Base-by-base conservation (phyloP, 2,888 invertebrate genomes). In the Apantesis nais region DNA sequence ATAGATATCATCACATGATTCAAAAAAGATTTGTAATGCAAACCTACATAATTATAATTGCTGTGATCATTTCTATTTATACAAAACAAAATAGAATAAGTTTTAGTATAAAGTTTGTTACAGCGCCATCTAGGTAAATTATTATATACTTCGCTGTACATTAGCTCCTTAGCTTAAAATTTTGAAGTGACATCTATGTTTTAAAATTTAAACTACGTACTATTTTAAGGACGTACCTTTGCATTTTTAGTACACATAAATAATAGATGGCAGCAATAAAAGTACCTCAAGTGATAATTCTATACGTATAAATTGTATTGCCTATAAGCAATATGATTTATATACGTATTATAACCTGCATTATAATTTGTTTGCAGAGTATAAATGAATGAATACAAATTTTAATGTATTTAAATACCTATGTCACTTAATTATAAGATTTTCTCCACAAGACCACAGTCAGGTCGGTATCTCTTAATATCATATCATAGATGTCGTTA, bases 121-220 rank as follows among this genome's bases (percentile, higher is more conserved):
- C 19, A 68, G 25, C 44, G 77, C 71, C 71, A 78, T 74, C 79
- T 78, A 44, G 55, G 16, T 62, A 41, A 19, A 58, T n/a, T 25
- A 11, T 9, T 11, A 14, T 2, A 61, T 62, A 78, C 68, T 65
- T 68, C 29, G 34, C 41, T n/a, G 19, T 11, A 12, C 0, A n/a
- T 37, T 4, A 1, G 41, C 19, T 9, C 29, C 12, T 16, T 5
- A 29, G 19, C 12, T 0, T 2, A 63, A 1, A 16, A 22, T n/a
- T 52, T 22, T 7, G n/a, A 16, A 66, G 55, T 52, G 68, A 41
- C 68, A 63, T 68, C 68, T 68, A 58, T 63, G 31, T 58, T 63
- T 31, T 31, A 58, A 14, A n/a, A 12, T 14, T 19, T 0, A 41
- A 63, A 68, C 68, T 63, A 58, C 34, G 11, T 9, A 19, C 39